Evolutionary conservation across 2,888 invertebrate genomes (phyloP).

Genomic region (Tupiocoris notatus): DNA sequence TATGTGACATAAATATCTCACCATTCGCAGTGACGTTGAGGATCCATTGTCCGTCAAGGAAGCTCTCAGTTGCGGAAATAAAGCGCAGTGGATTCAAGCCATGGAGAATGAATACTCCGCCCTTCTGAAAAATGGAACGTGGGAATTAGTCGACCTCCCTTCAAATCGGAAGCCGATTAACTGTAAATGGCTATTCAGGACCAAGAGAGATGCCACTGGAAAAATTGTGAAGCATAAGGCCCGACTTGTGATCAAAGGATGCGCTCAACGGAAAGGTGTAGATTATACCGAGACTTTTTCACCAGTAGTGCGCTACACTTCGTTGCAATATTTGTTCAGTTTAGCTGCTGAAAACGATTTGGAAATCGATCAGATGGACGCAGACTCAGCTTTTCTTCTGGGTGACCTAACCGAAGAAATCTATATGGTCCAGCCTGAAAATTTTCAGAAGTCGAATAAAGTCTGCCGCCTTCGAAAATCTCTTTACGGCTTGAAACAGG

Average conservation of each 20-base stretch:
- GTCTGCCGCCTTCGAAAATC: not conserved
- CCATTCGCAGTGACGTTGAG: not conserved
- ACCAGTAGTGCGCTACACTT: slow-evolving; percentile 44
- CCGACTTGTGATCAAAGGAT: slow-evolving; percentile 28
- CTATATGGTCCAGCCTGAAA: slow-evolving; percentile 18
- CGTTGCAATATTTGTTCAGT: slow-evolving; percentile 44
- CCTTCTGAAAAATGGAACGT: not conserved
- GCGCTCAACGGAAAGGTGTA: slow-evolving; percentile 40
- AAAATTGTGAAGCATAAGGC: not conserved
- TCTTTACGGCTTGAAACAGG: slow-evolving; percentile 15
- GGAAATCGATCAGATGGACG: slow-evolving; percentile 22
- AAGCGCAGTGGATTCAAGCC: not conserved
- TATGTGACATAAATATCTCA: not conserved
- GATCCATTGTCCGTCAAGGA: not conserved
- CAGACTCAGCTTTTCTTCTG: slow-evolving; percentile 18
- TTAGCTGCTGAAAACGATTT: slow-evolving; percentile 1
- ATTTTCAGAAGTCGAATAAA: not conserved
- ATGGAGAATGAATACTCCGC: not conserved
- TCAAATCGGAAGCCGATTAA: not conserved
- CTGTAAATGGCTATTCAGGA: not conserved
- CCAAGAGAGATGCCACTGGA: not conserved
- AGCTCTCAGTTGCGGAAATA: not conserved
- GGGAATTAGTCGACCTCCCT: not conserved
- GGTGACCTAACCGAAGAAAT: slow-evolving; percentile 16
- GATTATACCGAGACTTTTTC: slow-evolving; percentile 14